Percentiles rank a stretch among this genome's conserved stretches.
Conservation (phyloP, 2,888 invertebrate species). For the Teinopalpus imperialis region DNA sequence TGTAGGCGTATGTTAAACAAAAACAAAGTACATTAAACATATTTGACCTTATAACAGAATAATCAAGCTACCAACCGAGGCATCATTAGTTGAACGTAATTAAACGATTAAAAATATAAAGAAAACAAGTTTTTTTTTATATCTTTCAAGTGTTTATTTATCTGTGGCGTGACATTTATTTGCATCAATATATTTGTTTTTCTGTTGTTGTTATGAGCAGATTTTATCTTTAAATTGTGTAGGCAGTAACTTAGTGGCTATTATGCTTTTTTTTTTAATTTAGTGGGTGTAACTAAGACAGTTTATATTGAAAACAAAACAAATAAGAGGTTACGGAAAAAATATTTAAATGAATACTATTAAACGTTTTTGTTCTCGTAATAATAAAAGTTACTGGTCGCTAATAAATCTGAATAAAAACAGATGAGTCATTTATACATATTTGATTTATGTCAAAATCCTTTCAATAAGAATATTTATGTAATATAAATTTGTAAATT, state of each 20-base stretch:
- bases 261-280: too few species aligned
- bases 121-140: slow-evolving; percentile 21
- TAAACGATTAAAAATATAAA: slow-evolving; percentile 20
- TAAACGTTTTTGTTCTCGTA: too few species aligned
- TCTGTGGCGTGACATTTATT: slow-evolving; percentile 20
- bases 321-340: too few species aligned
- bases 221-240: slow-evolving; percentile 4
- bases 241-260: not conserved
- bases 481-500: too few species aligned
- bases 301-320: not conserved
- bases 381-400: too few species aligned
- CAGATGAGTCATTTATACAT: too few species aligned
- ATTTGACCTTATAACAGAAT: slow-evolving; percentile 16
- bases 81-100: slow-evolving; percentile 10
- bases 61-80: slow-evolving; percentile 8
- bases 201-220: slow-evolving; percentile 3
- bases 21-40: slow-evolving; percentile 13
- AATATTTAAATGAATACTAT: too few species aligned
- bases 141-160: slow-evolving; percentile 7
- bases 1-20: slow-evolving; percentile 14
- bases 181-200: slow-evolving; percentile 9
- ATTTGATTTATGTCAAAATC: too few species aligned
- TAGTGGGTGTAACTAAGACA: too few species aligned
- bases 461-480: too few species aligned
- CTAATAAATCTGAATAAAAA: too few species aligned